Evolutionary conservation across 2,113 vertebrate species (phyloP), one percentile per base, ranked within the genome.

Genomic region (Colius striatus): DNA sequence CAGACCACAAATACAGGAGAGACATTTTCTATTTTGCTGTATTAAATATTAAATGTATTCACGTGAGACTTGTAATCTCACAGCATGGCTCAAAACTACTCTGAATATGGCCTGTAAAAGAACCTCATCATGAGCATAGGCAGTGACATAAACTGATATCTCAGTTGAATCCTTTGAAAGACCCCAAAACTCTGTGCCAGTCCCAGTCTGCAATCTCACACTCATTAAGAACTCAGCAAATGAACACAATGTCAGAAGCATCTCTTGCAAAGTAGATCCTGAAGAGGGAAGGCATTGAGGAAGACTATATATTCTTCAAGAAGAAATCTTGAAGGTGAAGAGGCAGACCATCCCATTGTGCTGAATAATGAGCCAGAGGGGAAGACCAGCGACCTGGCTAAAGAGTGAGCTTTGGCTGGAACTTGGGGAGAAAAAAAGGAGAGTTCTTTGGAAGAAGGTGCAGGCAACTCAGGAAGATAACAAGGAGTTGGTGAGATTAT

Each of bases 71-170:
- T 11, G 43, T 36, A 70, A 80, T 38, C 11, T 51, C 22, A 14
- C 84, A 83, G 11, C 1, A 4, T 36, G 25, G 18, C 16, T 72
- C 48, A 79, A 75, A 94, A 82, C 16, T 1, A 0, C n/a, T 30
- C 8, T 20, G 14, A 54, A 60, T 11, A 12, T 30, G 30, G 45
- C 34, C 22, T 68, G 18, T 6, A 55, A 36, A 36, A 68, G 4
- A 65, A 48, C 13, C 43, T 53, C 0, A 3, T 9, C 0, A 0
- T 17, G 23, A 81, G 18, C 2, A 1, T 5, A 19, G 18, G 17
- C 13, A 71, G n/a, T 25, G 36, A 48, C 30, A 41, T 29, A 6
- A 83, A 51, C 20, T 30, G 16, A 0, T 7, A 63, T 83, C 18
- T 18, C 11, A 75, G 38, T 0, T 36, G 32, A 51, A 83, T 13